Percentiles rank a stretch among this genome's conserved stretches.
These are phyloP conservation scores for Perca schrenkii DNA, from an alignment of 2,113 vertebrate species.

Conservation along the genomic window DNA sequence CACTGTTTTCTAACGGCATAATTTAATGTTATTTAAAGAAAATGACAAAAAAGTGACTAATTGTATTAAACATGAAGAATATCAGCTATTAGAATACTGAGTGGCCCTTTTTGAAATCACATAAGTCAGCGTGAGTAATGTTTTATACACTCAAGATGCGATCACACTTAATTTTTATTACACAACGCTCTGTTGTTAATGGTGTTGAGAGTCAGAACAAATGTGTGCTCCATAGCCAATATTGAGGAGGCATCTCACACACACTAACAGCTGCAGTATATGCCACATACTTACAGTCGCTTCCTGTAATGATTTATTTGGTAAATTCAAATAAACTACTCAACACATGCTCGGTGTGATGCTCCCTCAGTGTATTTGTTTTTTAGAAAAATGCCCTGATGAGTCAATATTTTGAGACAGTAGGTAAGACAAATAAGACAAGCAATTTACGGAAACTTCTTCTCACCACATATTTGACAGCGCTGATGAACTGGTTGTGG, in stretches of 20 bases:
- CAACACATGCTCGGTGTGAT: background rate
- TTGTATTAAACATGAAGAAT: background rate
- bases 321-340: background rate
- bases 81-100: background rate
- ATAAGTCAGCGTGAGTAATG: background rate
- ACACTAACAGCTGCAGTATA: background rate
- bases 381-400: background rate
- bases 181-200: background rate
- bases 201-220: background rate
- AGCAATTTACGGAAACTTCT: conserved; percentile 3
- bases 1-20: background rate
- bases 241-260: background rate
- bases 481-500: conserved; percentile 99
- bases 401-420: background rate
- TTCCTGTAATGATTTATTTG: background rate
- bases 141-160: background rate
- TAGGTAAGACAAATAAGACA: background rate
- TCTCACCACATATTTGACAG: conserved; percentile 98
- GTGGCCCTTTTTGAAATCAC: background rate
- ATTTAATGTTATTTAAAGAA: background rate
- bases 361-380: background rate
- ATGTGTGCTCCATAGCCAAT: background rate
- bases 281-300: background rate
- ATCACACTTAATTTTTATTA: background rate
- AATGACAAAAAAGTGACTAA: background rate